Base-by-base conservation (phyloP, 64 coral and sea anemone species). In the Montipora efflorescens region DNA sequence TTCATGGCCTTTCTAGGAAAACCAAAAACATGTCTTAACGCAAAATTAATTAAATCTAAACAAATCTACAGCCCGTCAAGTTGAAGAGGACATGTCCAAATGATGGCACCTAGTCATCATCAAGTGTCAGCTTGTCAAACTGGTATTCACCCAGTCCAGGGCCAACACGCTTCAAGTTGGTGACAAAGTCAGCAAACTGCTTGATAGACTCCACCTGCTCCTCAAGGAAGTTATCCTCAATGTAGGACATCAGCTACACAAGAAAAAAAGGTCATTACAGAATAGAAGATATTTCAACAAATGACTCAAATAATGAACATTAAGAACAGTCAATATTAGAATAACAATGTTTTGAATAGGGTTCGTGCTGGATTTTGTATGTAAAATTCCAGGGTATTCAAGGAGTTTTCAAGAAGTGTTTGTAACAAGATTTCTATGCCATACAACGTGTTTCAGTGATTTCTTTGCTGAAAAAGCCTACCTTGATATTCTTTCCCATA, bases 191-290 rank as follows among this genome's bases (percentile, higher is more conserved):
- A 82, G 80, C 59, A 59, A 95, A 84, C 91, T 98, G 81, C 83
- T 98, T 93, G 90, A 98, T 98, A 44, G 90, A 88, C 11, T 98
- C 93, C 64, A 98, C 96, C 95, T 93, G 93, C 67, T 98, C 96
- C 8, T 87, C 80, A 52, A 98, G 94, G 87, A 87, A 98, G 67
- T 95, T 77, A 18, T 59, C 93, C 80, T 95, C 96, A 79, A 98
- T 90, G 90, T 95, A 98, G 87, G 95, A 90, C 73, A 86, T 92
- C 93, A 98, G 92, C 93, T 98, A 86, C 16, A 25, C 61, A n/a
- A 47, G 44, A 82, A 62, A 84, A 16, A 84, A 67, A 28, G 11
- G 46, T 21, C 5, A 48, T 55, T 53, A 18, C 9, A 21, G 48
- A 11, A 78, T 49, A 55, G 47, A 57, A 55, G 19, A 80, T 12